These are phyloP conservation scores for Cephalopachus bancanus DNA, from an alignment of 2,797 vertebrate species.

Conservation along the genomic window DNA sequence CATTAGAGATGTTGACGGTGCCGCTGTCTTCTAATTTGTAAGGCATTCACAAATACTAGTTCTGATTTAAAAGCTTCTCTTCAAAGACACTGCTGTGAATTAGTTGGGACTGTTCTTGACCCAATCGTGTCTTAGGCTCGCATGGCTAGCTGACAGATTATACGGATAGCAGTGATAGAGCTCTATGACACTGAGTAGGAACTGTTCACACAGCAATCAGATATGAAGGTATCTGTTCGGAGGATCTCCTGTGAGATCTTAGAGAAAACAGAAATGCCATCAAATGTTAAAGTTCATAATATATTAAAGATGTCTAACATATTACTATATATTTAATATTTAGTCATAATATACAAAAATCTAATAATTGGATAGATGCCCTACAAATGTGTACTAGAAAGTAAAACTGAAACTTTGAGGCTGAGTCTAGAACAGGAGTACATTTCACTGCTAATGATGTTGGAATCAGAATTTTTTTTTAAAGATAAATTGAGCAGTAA, in stretches of 20 bases:
- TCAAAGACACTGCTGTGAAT: background rate
- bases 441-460: background rate
- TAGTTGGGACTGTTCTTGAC: conserved; percentile 1
- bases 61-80: conserved; percentile 10
- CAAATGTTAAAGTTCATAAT: conserved; percentile 58
- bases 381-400: conserved; percentile 41
- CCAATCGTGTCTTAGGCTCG: background rate
- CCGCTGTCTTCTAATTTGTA: background rate
- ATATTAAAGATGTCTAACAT: background rate
- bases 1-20: background rate
- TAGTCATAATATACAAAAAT: conserved; percentile 17
- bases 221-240: background rate
- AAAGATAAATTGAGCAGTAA: conserved; percentile 27
- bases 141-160: background rate
- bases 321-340: background rate
- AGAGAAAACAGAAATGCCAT: background rate
- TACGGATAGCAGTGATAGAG: background rate
- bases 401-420: conserved; percentile 45
- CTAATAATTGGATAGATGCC: conserved; percentile 33
- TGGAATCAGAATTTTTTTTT: conserved; percentile 13
- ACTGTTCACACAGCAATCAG: background rate
- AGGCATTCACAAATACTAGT: background rate
- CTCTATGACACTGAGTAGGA: background rate
- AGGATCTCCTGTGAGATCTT: background rate
- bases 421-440: background rate